Conservation (phyloP, 2,797 vertebrate genomes). For the Sternarchorhynchus goeldii region DNA sequence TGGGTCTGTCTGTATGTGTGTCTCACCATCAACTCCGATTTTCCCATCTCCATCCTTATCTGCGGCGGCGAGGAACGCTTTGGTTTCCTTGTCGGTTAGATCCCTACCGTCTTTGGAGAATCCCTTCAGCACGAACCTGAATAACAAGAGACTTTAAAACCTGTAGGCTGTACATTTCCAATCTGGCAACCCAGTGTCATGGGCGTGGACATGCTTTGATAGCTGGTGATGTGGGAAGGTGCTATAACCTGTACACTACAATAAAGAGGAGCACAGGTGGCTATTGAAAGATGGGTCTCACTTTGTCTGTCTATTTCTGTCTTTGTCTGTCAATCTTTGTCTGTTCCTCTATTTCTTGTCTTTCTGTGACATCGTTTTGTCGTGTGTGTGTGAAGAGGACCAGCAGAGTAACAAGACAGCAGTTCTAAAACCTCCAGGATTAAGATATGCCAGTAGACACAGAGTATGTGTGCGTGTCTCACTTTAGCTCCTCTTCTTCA, state of each 20-base stretch:
- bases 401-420: constrained; percentile 25
- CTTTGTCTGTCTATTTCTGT: neutral
- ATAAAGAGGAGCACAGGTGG: too few relatives aligned
- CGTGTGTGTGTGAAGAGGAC: neutral
- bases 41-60: constrained; percentile 97
- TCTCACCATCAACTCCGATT: constrained; percentile 91
- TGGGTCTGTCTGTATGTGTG: neutral
- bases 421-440: neutral
- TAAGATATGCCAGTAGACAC: constrained; percentile 16
- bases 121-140: constrained; percentile 86
- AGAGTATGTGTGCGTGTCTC: constrained; percentile 58
- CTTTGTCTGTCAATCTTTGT: neutral
- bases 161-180: neutral
- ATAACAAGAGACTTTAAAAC: constrained; percentile 11
- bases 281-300: too few relatives aligned
- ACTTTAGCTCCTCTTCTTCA: constrained; percentile 95
- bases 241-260: constrained; percentile 2
- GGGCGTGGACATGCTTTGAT: constrained; percentile 20
- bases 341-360: neutral
- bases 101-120: constrained; percentile 87
- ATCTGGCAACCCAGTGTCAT: constrained; percentile 27
- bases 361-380: constrained; percentile 6
- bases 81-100: constrained; percentile 88
- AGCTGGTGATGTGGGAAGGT: constrained; percentile 15
- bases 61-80: constrained; percentile 84